Conservation (phyloP, 2,797 vertebrate species). For the Meda fulgida region DNA sequence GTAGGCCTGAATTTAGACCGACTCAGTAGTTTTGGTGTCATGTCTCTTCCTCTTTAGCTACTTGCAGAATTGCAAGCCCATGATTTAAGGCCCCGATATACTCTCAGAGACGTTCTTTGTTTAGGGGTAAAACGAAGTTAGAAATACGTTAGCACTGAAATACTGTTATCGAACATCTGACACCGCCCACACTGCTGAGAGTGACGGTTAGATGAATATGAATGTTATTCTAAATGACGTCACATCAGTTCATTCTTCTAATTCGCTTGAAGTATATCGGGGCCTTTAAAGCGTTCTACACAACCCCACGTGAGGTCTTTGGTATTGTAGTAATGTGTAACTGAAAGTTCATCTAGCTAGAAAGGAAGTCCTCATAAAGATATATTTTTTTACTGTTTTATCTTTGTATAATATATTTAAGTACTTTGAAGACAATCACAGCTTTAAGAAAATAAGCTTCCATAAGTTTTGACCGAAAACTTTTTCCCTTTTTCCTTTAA, state of each 20-base stretch:
- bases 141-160: too few species aligned
- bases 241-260: too few species aligned
- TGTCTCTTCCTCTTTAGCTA: conserved; percentile 22
- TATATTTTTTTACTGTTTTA: background rate
- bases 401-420: background rate
- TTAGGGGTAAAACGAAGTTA: too few species aligned
- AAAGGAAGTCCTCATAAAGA: background rate
- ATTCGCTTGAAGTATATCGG: too few species aligned
- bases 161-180: too few species aligned
- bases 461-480: background rate
- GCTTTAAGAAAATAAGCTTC: background rate
- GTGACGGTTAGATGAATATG: too few species aligned
- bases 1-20: conserved; percentile 14
- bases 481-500: background rate
- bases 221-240: too few species aligned
- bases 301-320: background rate
- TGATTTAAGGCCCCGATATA: background rate
- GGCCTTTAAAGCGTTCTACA: background rate
- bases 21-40: conserved; percentile 18
- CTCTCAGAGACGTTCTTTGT: too few species aligned
- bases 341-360: too few species aligned
- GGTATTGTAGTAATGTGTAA: too few species aligned
- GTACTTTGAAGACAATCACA: background rate
- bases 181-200: too few species aligned
- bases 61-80: background rate